phyloP scores from a whole-genome alignment of 2,113 vertebrate genomes.

The Pseudonaja textilis region DNA sequence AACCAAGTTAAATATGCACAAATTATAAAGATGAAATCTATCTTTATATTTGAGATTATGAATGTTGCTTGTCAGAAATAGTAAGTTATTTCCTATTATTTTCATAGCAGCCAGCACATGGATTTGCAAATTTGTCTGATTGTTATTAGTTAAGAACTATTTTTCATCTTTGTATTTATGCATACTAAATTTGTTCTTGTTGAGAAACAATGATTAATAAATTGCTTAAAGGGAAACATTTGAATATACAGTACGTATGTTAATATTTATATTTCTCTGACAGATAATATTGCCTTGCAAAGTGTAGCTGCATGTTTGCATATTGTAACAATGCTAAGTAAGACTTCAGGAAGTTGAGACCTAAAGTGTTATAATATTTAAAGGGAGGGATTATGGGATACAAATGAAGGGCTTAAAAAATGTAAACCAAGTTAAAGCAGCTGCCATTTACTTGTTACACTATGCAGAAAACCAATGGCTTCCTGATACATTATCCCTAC shows the following conservation, averaged over 20 bases:
- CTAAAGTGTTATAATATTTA: background rate
- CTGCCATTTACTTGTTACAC: background rate
- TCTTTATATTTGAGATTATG: background rate
- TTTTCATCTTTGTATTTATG: background rate
- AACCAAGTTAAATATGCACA: background rate
- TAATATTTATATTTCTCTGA: slow-evolving; percentile 22
- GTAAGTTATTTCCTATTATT: background rate
- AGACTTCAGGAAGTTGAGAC: background rate
- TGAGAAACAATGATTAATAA: background rate
- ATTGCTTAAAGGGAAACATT: slow-evolving; percentile 19
- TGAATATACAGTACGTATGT: slow-evolving; percentile 9
- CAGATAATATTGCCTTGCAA: background rate
- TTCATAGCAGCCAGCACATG: background rate
- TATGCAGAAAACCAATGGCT: background rate
- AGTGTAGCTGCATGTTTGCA: background rate
- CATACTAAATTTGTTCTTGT: slow-evolving; percentile 16
- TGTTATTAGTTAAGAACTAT: background rate
- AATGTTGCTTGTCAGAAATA: background rate
- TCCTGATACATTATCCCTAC: background rate
- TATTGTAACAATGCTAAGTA: background rate
- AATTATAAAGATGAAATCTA: background rate
- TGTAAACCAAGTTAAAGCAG: background rate
- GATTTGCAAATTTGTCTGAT: background rate
- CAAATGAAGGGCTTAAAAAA: background rate
- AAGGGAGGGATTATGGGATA: background rate